These are phyloP conservation scores for Pocillopora meandrina DNA, from an alignment of 92 coral and sea anemone species.

Conservation along the genomic window DNA sequence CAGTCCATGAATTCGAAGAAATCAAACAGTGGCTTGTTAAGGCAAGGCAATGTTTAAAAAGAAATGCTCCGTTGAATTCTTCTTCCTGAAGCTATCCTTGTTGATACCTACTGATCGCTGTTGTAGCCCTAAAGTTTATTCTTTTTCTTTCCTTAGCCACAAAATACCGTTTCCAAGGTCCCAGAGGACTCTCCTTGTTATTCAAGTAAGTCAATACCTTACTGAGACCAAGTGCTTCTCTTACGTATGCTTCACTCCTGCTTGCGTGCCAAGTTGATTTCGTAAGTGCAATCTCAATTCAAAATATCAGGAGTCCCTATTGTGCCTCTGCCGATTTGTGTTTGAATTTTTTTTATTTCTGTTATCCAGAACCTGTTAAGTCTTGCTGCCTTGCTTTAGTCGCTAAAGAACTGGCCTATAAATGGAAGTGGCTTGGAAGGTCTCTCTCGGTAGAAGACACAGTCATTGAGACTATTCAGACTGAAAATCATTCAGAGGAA, in stretches of 20 bases:
- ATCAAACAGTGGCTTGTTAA: conserved; percentile 41
- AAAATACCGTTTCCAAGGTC: conserved; percentile 3
- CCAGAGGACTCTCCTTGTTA: conserved; percentile 22
- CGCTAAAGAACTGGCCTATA: conserved; percentile 25
- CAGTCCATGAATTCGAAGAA: conserved; percentile 66
- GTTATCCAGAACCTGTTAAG: conserved; percentile 16
- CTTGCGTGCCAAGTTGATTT: background rate
- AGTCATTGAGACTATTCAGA: conserved; percentile 38
- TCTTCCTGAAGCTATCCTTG: background rate
- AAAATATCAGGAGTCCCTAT: background rate
- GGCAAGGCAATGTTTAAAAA: background rate
- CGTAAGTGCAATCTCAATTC: background rate
- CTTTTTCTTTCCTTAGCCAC: background rate
- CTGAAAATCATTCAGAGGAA: conserved; percentile 22
- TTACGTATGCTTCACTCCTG: background rate
- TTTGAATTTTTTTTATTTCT: background rate
- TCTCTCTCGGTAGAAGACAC: conserved; percentile 24
- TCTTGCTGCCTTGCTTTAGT: conserved; percentile 43
- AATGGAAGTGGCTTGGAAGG: conserved; percentile 57
- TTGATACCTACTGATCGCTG: background rate
- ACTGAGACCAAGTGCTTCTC: background rate
- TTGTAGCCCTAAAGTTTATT: too few species aligned
- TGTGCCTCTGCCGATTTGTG: background rate
- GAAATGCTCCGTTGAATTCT: background rate
- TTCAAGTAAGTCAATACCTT: conserved; percentile 1